phyloP scores from a whole-genome alignment of 2,888 invertebrate species.

The Ischnus inquisitorius region DNA sequence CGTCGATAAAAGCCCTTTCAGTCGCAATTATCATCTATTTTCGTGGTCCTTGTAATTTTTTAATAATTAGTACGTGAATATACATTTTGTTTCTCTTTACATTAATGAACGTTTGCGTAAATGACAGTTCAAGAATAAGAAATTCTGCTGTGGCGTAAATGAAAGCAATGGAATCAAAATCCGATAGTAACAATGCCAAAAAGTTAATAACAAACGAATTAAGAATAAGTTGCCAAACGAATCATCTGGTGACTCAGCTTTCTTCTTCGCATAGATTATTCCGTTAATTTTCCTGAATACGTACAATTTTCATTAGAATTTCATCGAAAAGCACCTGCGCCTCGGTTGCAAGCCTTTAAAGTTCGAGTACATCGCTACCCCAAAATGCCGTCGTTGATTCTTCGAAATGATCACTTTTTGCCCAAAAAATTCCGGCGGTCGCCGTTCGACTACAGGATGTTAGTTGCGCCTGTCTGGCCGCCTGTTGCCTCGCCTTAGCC shows the following conservation, averaged over 20 bases:
- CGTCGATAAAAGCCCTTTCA: background rate
- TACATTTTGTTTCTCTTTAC: background rate
- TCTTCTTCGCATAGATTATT: too few relatives aligned
- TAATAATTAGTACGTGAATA: background rate
- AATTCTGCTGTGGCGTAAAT: too few relatives aligned
- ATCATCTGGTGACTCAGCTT: too few relatives aligned
- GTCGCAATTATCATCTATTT: background rate
- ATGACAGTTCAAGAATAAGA: too few relatives aligned
- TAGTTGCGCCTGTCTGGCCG: slow-evolving; percentile 54
- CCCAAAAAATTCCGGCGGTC: slow-evolving; percentile 78
- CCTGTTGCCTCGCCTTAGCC: slow-evolving; percentile 65
- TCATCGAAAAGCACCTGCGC: too few relatives aligned
- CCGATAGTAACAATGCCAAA: too few relatives aligned
- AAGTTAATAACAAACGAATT: too few relatives aligned
- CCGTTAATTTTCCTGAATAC: too few relatives aligned
- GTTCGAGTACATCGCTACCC: background rate
- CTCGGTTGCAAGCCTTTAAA: too few relatives aligned
- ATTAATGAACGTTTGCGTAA: background rate
- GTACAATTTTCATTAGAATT: too few relatives aligned
- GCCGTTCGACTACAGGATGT: slow-evolving; percentile 74
- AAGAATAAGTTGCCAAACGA: too few relatives aligned
- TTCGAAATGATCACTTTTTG: slow-evolving; percentile 71
- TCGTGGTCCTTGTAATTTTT: background rate
- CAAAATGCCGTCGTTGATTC: background rate
- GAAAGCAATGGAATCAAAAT: too few relatives aligned